Evolutionary conservation across 2,797 vertebrate genomes (phyloP).

Genomic region (Silurus lanzhouensis): DNA sequence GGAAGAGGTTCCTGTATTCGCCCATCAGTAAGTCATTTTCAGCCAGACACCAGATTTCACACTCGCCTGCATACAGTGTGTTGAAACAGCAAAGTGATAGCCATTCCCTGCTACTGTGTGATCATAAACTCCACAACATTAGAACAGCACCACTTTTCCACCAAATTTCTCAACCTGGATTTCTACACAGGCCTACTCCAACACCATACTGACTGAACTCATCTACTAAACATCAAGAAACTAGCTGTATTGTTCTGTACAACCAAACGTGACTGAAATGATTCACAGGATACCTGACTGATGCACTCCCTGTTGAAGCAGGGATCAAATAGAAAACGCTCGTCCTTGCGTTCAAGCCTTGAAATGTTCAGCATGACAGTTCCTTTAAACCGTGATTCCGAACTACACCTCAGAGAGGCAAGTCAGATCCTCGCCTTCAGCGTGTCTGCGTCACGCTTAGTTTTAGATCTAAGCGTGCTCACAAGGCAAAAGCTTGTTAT

Average conservation of each 20-base stretch:
- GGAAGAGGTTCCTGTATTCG: constrained; percentile 10
- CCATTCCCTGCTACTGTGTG: background rate
- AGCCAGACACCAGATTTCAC: constrained; percentile 53
- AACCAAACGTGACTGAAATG: background rate
- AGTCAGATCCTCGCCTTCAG: constrained; percentile 7
- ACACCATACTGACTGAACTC: background rate
- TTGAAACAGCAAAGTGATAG: background rate
- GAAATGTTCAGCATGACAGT: background rate
- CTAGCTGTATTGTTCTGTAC: background rate
- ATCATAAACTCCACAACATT: background rate
- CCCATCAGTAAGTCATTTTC: constrained; percentile 48
- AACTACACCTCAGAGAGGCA: background rate
- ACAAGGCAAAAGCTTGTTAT: background rate
- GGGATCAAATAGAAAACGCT: constrained; percentile 9
- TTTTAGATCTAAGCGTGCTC: constrained; percentile 1
- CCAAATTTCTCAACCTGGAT: background rate
- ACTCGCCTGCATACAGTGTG: constrained; percentile 25
- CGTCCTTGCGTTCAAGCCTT: background rate
- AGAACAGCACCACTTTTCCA: background rate
- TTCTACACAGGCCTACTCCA: background rate
- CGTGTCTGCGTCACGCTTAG: background rate
- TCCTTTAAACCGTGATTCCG: background rate
- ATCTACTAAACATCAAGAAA: background rate
- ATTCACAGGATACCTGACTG: background rate
- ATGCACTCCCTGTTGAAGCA: background rate